Evolutionary conservation across 1,140 invertebrate genomes (phyloP), one percentile per base, ranked within the genome.

Genomic region (Bombus terrestris): DNA sequence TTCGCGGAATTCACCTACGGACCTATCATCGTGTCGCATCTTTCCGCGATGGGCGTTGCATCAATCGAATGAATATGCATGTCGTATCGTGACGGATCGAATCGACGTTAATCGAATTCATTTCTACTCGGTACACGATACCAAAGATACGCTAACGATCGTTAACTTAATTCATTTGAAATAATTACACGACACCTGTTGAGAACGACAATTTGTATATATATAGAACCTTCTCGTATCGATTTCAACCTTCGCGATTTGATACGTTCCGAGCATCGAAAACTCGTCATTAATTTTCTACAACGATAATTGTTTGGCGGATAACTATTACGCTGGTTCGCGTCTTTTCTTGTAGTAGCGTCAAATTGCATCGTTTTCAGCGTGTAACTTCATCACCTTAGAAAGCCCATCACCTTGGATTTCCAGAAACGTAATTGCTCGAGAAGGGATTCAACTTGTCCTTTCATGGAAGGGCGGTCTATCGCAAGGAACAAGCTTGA

Each of bases 341-440:
- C 32, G 18, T 71, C 10, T 10, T 1, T 18, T 2, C 32, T 74
- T 3, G 32, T 39, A 75, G 43, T 43, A 15, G n/a, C 75, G 82
- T 37, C 41, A 41, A 79, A 71, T 79, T 71, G 68, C 62, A 43
- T 69, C 75, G 75, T 59, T 71, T 43, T 18, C 3, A 39, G 8
- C 41, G 41, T 72, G 69, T 73, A 85, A 72, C 76, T 72, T 79
- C 66, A 64, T 72, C 66, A 22, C 69, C 69, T 18, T 62, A 66
- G 83, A 79, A 53, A 53, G 47, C 47, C 22, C 47, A 53, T 53
- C 66, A 35, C 41, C 69, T 18, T 62, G 76, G 77, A 82, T 90
- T 80, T 79, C 53, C n/a, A 64, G 73, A 77, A 86, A 81, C 84
- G 87, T 90, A 89, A 89, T 89, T 89, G 87, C 83, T 85, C 68